phyloP scores from a whole-genome alignment of 2,113 vertebrate genomes.

The Ptychochromis oligacanthus region DNA sequence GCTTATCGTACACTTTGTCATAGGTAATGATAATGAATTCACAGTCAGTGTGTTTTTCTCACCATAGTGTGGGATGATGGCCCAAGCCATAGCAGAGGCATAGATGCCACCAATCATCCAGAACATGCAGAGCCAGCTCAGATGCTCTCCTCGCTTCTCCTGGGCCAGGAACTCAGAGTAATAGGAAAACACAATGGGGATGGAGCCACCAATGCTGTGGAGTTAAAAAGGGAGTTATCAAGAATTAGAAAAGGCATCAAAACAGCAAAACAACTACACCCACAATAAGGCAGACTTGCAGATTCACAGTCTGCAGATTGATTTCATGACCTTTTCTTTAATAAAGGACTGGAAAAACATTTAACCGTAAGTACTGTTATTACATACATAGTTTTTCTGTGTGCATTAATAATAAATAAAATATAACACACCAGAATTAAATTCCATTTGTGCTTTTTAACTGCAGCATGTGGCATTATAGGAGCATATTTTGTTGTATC shows the following conservation, averaged over 20 bases:
- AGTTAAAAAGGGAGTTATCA: not conserved
- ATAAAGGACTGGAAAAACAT: not conserved
- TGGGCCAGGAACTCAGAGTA: conserved; percentile 98
- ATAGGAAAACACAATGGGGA: conserved; percentile 98
- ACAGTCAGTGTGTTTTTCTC: conserved; percentile 35
- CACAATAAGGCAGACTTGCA: no score
- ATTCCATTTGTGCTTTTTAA: not conserved
- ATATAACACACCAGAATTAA: accelerated
- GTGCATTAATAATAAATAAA: not conserved
- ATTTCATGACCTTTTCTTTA: not conserved
- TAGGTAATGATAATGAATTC: not conserved
- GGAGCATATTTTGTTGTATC: no score
- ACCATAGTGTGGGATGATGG: conserved; percentile 99
- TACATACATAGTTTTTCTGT: not conserved
- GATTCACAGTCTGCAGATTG: not conserved
- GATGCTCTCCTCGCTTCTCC: conserved; percentile 96
- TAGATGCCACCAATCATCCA: conserved; percentile 99
- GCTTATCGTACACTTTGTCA: not conserved
- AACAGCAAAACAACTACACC: not conserved
- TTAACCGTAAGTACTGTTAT: not conserved
- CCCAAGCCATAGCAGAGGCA: conserved; percentile 97
- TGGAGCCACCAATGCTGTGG: conserved; percentile 92
- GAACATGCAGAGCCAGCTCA: conserved; percentile 99
- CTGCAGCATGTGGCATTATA: not conserved
- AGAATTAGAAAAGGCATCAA: not conserved